These are phyloP conservation scores for Cheilosia scutellata DNA, from an alignment of 2,888 invertebrate genomes.

Conservation along the genomic window DNA sequence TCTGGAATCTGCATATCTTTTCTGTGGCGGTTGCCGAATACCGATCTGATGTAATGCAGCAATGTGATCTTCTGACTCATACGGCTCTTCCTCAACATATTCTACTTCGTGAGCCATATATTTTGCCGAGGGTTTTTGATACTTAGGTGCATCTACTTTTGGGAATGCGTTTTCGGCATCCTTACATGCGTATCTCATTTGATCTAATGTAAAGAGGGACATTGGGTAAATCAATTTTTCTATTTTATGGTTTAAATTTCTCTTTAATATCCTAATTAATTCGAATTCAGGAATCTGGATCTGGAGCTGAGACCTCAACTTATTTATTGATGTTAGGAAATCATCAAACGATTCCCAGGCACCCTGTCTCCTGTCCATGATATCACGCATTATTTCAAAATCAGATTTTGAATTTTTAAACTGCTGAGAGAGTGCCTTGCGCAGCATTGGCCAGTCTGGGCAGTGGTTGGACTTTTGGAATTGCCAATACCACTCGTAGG, in stretches of 20 bases:
- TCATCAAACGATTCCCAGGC: background rate
- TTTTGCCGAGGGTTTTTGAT: too few relatives aligned
- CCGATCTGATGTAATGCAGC: too few relatives aligned
- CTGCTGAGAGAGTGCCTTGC: background rate
- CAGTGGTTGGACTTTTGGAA: too few relatives aligned
- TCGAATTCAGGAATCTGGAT: background rate
- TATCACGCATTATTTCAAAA: slow-evolving; percentile 1
- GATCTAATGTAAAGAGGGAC: background rate
- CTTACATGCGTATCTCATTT: background rate
- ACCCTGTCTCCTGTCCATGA: slow-evolving; percentile 22
- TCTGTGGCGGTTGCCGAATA: too few relatives aligned
- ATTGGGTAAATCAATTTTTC: too few relatives aligned
- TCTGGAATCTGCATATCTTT: too few relatives aligned
- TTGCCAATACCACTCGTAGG: too few relatives aligned
- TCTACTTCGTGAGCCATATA: too few relatives aligned
- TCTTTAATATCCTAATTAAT: background rate
- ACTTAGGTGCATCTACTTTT: too few relatives aligned
- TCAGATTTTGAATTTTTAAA: slow-evolving; percentile 1
- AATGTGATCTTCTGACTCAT: background rate
- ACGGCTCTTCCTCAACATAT: too few relatives aligned
- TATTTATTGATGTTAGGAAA: background rate
- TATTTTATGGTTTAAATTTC: slow-evolving; percentile 6
- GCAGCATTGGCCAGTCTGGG: too few relatives aligned
- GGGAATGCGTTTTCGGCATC: slow-evolving; percentile 1
- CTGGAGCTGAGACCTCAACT: background rate